Evolutionary conservation across 2,113 vertebrate genomes (phyloP).

Genomic region (Alligator mississippiensis): DNA sequence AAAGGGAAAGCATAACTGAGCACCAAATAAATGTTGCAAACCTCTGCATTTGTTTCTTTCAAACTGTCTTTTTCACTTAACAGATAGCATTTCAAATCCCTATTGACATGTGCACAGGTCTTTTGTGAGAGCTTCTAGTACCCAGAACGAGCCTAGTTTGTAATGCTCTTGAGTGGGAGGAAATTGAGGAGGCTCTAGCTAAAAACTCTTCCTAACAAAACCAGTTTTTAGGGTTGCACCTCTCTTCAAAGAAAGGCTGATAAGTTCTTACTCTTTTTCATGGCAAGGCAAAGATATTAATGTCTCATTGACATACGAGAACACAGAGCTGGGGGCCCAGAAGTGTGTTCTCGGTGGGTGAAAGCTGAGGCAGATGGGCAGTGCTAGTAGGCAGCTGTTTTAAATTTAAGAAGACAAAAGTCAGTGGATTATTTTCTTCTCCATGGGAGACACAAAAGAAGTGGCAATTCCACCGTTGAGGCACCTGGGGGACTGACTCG

Average conservation of each 20-base stretch:
- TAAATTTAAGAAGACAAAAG: slow-evolving; percentile 66
- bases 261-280: slow-evolving; percentile 13
- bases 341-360: slow-evolving; percentile 14
- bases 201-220: background rate
- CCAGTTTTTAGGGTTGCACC: background rate
- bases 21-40: background rate
- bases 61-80: background rate
- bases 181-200: background rate
- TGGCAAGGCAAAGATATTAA: slow-evolving; percentile 18
- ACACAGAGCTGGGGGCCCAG: slow-evolving; percentile 15
- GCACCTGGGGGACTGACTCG: background rate
- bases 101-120: background rate
- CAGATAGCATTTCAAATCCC: slow-evolving; percentile 4
- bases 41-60: background rate
- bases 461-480: background rate
- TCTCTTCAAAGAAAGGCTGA: slow-evolving; percentile 23
- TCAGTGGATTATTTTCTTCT: background rate
- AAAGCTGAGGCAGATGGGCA: slow-evolving; percentile 40
- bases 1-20: slow-evolving; percentile 51
- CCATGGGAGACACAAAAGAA: slow-evolving; percentile 35
- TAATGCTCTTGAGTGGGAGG: fast-evolving
- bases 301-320: slow-evolving; percentile 43
- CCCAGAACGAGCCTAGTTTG: background rate
- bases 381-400: slow-evolving; percentile 51
- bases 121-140: background rate